phyloP scores from a whole-genome alignment of 2,888 invertebrate species.

The Drosophila kambysellisi region DNA sequence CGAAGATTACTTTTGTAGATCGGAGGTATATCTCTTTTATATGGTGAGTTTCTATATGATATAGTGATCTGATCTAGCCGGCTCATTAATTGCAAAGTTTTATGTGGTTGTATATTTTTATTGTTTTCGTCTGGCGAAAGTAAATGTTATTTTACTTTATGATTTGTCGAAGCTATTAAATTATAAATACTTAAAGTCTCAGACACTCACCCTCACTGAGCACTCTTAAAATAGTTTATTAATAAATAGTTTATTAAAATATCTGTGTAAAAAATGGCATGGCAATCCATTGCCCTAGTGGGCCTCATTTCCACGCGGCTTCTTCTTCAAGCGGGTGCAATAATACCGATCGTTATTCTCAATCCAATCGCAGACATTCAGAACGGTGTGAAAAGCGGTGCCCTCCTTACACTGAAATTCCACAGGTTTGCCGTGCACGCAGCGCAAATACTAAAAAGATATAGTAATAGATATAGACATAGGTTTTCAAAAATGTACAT shows the following conservation, averaged over 20 bases:
- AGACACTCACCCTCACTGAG: conserved; percentile 18
- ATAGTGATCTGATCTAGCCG: conserved; percentile 1
- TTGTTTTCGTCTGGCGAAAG: conserved; percentile 62
- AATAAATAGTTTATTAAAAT: conserved; percentile 44
- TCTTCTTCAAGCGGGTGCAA: conserved; percentile 77
- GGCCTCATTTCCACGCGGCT: conserved; percentile 57
- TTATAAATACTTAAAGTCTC: conserved; percentile 28
- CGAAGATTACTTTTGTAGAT: not conserved
- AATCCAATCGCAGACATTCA: conserved; percentile 93
- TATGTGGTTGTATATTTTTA: conserved; percentile 50
- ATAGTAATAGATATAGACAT: not conserved
- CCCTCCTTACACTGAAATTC: conserved; percentile 91
- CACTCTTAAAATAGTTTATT: conserved; percentile 30
- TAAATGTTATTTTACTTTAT: conserved; percentile 48
- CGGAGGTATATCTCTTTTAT: not conserved
- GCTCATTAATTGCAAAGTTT: conserved; percentile 40
- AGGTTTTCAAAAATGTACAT: not conserved
- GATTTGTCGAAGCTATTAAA: conserved; percentile 21
- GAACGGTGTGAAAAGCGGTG: conserved; percentile 90
- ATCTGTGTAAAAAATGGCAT: conserved; percentile 12
- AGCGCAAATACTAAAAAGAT: conserved; percentile 91
- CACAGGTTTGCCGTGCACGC: conserved; percentile 91
- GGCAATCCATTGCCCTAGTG: conserved; percentile 32
- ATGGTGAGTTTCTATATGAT: not conserved
- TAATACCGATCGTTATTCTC: conserved; percentile 88